These are phyloP conservation scores for Dolomedes plantarius DNA, from an alignment of 2,888 invertebrate species.

Conservation along the genomic window DNA sequence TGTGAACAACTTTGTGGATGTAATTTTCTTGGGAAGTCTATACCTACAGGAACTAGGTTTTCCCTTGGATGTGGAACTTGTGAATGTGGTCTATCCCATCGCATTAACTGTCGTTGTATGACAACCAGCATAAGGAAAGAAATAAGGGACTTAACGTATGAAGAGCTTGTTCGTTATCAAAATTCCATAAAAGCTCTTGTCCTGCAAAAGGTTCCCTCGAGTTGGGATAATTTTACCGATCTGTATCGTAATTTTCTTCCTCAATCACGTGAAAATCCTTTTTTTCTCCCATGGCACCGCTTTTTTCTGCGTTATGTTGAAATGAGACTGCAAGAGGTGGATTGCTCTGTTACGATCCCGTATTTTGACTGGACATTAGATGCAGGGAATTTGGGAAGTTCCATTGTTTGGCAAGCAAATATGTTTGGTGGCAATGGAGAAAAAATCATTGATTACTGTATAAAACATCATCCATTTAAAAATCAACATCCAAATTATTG, in stretches of 20 bases:
- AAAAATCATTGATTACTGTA: constrained; percentile 74
- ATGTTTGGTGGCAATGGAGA: constrained; percentile 76
- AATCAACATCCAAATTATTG: constrained; percentile 75
- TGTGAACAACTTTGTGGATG: constrained; percentile 76
- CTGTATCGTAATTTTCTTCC: constrained; percentile 75
- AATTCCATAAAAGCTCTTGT: constrained; percentile 74
- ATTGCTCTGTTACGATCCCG: constrained; percentile 76
- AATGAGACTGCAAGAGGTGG: constrained; percentile 74
- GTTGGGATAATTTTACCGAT: constrained; percentile 75
- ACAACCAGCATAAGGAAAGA: constrained; percentile 75
- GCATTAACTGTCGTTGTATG: constrained; percentile 74
- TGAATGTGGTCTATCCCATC: constrained; percentile 54
- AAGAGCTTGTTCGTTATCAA: constrained; percentile 75
- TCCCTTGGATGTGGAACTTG: constrained; percentile 58
- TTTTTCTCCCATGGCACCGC: constrained; percentile 76
- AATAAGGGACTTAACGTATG: constrained; percentile 75
- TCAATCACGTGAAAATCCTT: constrained; percentile 75
- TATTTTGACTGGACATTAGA: constrained; percentile 77
- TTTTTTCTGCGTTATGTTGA: constrained; percentile 75
- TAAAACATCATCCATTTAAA: constrained; percentile 76
- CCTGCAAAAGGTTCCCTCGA: constrained; percentile 73
- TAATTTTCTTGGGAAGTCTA: constrained; percentile 74
- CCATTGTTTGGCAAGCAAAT: constrained; percentile 76
- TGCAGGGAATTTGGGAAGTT: constrained; percentile 75
- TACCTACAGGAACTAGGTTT: constrained; percentile 60